Evolutionary conservation across 2,113 vertebrate genomes (phyloP).

Genomic region (Numenius arquata): DNA sequence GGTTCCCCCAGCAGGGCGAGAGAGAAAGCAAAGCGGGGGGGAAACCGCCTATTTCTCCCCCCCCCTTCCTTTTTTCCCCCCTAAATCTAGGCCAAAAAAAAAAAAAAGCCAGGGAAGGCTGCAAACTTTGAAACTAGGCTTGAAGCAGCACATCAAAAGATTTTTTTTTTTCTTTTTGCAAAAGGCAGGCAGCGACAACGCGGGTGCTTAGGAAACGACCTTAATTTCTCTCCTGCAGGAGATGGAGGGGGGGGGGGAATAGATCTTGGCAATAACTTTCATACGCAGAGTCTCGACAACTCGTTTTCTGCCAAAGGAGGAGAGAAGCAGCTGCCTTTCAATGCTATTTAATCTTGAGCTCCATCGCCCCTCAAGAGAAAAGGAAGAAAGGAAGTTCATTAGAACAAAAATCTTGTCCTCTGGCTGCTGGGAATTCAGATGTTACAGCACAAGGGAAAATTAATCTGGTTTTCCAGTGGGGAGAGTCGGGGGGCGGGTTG

Average conservation of each 20-base stretch:
- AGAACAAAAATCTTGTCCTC: background rate
- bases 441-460: background rate
- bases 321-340: slow-evolving; percentile 57
- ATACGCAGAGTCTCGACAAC: background rate
- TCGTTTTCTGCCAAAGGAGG: slow-evolving; percentile 28
- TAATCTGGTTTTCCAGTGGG: background rate
- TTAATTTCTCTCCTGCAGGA: slow-evolving; percentile 23
- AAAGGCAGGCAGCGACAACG: background rate
- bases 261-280: slow-evolving; percentile 11
- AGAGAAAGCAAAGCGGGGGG: background rate
- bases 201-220: background rate
- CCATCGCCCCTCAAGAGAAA: slow-evolving; percentile 23
- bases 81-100: background rate
- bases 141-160: background rate
- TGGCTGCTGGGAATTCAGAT: slow-evolving; percentile 32
- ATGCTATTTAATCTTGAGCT: slow-evolving; percentile 53
- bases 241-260: background rate
- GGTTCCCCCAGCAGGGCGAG: background rate
- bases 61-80: background rate
- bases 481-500: background rate
- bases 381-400: slow-evolving; percentile 27
- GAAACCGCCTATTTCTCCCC: background rate
- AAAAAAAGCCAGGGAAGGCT: background rate
- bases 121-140: background rate
- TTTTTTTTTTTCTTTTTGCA: background rate